phyloP scores from a whole-genome alignment of 2,113 vertebrate species.

The Scytalopus superciliaris region DNA sequence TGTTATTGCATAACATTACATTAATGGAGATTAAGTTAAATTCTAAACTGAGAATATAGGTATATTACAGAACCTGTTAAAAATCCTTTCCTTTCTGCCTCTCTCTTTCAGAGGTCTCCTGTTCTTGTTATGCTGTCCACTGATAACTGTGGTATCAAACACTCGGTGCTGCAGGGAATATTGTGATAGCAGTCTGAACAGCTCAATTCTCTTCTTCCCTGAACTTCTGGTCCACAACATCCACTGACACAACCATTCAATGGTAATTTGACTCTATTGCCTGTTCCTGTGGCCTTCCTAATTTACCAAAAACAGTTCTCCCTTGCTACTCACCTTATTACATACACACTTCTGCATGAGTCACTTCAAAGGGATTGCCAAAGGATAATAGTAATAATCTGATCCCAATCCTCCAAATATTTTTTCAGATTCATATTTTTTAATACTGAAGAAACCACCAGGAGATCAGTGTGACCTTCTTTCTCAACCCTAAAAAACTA shows the following conservation, averaged over 20 bases:
- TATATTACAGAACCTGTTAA: background rate
- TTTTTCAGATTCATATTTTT: background rate
- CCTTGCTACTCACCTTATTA: background rate
- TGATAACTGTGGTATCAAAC: background rate
- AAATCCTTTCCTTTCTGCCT: background rate
- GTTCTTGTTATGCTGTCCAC: background rate
- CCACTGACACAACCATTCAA: background rate
- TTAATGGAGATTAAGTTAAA: background rate
- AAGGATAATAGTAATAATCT: background rate
- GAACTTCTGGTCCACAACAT: background rate
- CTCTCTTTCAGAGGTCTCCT: background rate
- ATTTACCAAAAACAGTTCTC: background rate
- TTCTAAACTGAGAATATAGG: background rate
- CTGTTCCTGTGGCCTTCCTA: background rate
- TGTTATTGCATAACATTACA: background rate
- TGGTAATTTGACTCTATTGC: background rate
- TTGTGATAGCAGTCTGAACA: background rate
- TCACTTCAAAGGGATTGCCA: background rate
- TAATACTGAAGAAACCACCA: background rate
- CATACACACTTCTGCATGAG: accelerated
- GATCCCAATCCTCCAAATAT: background rate
- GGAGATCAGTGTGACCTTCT: background rate
- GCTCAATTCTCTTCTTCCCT: background rate
- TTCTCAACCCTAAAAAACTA: background rate
- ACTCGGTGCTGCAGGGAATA: background rate